Evolutionary conservation across 2,888 invertebrate genomes (phyloP).

Genomic region (Cotesia congregata): DNA sequence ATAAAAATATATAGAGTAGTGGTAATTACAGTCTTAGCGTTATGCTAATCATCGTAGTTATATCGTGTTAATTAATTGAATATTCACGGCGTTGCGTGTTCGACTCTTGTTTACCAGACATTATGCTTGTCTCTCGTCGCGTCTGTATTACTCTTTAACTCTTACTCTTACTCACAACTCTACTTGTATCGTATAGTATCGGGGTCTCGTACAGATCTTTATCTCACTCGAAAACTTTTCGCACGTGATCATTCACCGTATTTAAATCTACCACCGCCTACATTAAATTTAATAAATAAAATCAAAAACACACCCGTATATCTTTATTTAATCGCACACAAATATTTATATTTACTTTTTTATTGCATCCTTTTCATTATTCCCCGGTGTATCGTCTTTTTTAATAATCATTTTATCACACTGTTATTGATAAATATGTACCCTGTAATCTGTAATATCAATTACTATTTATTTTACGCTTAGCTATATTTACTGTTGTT

Average conservation of each 20-base stretch:
- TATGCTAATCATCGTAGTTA: constrained; percentile 54
- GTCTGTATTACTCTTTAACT: constrained; percentile 4
- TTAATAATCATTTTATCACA: neutral
- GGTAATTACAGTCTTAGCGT: constrained; percentile 9
- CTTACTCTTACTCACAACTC: constrained; percentile 12
- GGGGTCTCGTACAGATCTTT: constrained; percentile 18
- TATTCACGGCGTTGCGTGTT: constrained; percentile 48
- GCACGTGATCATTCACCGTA: constrained; percentile 29
- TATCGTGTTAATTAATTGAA: constrained; percentile 57
- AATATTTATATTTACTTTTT: constrained; percentile 7
- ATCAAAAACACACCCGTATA: constrained; percentile 6
- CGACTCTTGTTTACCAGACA: constrained; percentile 45
- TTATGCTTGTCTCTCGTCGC: constrained; percentile 46
- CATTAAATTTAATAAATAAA: constrained; percentile 12
- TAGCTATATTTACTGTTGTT: no score
- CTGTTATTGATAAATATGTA: constrained; percentile 5
- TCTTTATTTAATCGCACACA: constrained; percentile 23
- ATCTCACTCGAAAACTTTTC: constrained; percentile 30
- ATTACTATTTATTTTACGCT: neutral
- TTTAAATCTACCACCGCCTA: constrained; percentile 13
- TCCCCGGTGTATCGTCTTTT: neutral
- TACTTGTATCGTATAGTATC: constrained; percentile 11
- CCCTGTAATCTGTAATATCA: neutral
- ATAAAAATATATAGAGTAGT: no score
- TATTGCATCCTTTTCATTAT: neutral